Percentiles rank a stretch among this genome's conserved stretches.
phyloP scores from a whole-genome alignment of 2,888 invertebrate species.

The Hetaerina titia region DNA sequence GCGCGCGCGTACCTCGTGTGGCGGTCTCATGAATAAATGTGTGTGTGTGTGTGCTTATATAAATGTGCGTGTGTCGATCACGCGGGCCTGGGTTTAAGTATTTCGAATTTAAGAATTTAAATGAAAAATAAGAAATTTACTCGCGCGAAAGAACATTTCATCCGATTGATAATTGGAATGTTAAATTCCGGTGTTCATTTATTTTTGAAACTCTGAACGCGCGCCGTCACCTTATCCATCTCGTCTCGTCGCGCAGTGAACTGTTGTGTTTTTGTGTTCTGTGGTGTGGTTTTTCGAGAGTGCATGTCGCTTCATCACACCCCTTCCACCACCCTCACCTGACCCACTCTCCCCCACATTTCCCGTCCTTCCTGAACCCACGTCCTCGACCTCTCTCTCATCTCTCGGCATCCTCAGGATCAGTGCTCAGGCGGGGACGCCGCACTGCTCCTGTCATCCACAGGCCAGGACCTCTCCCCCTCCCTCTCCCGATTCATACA shows the following conservation, averaged over 20 bases:
- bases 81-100: neutral
- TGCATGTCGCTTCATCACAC: neutral
- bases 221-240: neutral
- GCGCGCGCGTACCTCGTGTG: neutral
- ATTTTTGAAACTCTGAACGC: neutral
- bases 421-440: neutral
- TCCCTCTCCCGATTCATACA: neutral
- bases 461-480: neutral
- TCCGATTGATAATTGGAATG: neutral
- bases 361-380: neutral
- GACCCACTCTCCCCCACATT: neutral
- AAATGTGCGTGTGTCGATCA: neutral
- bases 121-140: neutral
- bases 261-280: conserved; percentile 8
- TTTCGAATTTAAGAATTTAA: neutral
- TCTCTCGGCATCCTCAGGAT: neutral
- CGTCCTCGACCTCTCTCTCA: neutral
- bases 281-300: neutral
- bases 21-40: neutral
- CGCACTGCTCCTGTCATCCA: neutral
- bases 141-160: neutral
- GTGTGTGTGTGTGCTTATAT: neutral
- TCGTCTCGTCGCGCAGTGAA: neutral
- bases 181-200: neutral
- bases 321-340: neutral